A percentile compares a stretch with the other conserved stretches of the same genome.
phyloP scores from a whole-genome alignment of 2,113 vertebrate species.

The Ascaphus truei region DNA sequence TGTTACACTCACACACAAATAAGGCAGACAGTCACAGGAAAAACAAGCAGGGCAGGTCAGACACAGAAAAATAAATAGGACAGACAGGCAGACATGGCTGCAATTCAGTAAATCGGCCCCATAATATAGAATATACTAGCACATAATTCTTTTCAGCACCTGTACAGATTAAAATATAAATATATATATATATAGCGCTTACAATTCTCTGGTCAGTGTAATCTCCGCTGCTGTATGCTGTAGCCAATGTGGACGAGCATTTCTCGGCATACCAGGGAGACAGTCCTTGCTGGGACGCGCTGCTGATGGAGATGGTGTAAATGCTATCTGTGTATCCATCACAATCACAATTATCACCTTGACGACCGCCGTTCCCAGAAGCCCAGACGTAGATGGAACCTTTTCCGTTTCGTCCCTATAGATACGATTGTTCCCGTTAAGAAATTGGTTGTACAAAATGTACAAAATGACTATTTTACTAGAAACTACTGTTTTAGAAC shows the following conservation, averaged over 20 bases:
- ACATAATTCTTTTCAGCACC: neutral
- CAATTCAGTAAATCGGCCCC: no score
- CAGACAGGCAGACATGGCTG: no score
- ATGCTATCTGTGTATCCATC: constrained; percentile 98
- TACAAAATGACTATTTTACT: no score
- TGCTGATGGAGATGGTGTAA: constrained; percentile 97
- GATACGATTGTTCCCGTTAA: neutral
- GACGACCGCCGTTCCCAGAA: constrained; percentile 93
- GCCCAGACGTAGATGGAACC: constrained; percentile 98
- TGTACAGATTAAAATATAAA: no score
- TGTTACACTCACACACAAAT: no score
- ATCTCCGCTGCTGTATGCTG: constrained; percentile 97
- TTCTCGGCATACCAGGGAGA: constrained; percentile 98
- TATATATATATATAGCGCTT: no score
- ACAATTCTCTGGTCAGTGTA: constrained; percentile 97
- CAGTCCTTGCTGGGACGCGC: constrained; percentile 92
- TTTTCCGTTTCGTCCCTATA: constrained; percentile 87
- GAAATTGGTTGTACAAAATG: neutral
- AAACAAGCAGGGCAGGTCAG: no score
- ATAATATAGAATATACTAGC: neutral
- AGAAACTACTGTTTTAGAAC: no score
- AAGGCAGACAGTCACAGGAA: no score
- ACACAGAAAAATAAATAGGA: no score
- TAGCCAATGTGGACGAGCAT: constrained; percentile 94
- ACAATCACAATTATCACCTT: constrained; percentile 96